A percentile compares a stretch with the other conserved stretches of the same genome.
Evolutionary conservation across 2,888 invertebrate genomes (phyloP).

Genomic region (Alentia gelatinosa): DNA sequence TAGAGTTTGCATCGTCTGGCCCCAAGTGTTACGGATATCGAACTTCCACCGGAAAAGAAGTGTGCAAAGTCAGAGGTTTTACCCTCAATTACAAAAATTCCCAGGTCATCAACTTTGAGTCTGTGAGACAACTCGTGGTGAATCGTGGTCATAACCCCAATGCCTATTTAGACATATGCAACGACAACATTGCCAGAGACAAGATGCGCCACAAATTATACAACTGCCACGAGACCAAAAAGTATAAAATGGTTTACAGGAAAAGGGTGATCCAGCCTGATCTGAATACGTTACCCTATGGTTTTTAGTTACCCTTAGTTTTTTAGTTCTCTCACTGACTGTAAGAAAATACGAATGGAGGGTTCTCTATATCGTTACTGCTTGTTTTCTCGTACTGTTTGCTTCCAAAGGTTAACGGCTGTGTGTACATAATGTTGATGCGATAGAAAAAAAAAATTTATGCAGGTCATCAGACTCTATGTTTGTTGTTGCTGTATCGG

Average conservation of each 20-base stretch:
- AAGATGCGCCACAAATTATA: neutral
- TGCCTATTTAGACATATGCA: neutral
- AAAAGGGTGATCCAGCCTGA: slow-evolving; percentile 7
- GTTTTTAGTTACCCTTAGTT: neutral
- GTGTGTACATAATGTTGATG: too few species aligned
- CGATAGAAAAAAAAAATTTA: too few species aligned
- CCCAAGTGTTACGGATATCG: neutral
- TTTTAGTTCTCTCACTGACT: neutral
- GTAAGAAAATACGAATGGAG: neutral
- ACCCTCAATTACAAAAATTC: neutral
- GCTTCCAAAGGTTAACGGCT: too few species aligned
- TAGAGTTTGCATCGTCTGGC: neutral
- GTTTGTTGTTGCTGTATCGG: too few species aligned
- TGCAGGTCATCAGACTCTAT: too few species aligned
- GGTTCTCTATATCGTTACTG: neutral
- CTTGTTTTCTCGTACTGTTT: neutral
- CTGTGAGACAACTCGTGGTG: neutral
- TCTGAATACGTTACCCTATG: neutral
- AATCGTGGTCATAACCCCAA: neutral
- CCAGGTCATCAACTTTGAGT: neutral
- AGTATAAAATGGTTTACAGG: neutral
- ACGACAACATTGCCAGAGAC: neutral
- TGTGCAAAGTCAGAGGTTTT: neutral
- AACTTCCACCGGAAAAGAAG: neutral
- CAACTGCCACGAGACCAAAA: neutral